These are phyloP conservation scores for Drosophila ambigua DNA, from an alignment of 1,140 invertebrate species.

Conservation along the genomic window DNA sequence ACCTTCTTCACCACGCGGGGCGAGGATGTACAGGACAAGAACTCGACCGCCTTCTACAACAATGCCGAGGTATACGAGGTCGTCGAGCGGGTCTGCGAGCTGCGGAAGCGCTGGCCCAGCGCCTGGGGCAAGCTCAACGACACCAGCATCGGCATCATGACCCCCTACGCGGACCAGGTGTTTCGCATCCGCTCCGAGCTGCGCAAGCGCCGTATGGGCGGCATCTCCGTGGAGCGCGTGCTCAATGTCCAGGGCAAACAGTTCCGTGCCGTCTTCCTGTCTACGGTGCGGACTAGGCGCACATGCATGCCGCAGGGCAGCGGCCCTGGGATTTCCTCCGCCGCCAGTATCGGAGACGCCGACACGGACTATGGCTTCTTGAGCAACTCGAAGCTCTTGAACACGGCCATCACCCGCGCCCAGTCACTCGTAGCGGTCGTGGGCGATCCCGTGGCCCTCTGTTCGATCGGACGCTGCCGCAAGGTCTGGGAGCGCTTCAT, in stretches of 20 bases:
- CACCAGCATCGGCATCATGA: constrained; percentile 92
- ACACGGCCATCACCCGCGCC: constrained; percentile 94
- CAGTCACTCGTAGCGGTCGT: constrained; percentile 94
- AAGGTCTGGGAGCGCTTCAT: constrained; percentile 94
- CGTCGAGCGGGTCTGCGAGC: constrained; percentile 88
- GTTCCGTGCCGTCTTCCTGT: constrained; percentile 93
- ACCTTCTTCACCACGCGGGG: constrained; percentile 93
- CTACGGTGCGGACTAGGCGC: constrained; percentile 91
- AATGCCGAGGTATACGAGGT: constrained; percentile 93
- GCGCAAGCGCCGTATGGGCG: constrained; percentile 89
- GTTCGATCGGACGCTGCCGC: constrained; percentile 92
- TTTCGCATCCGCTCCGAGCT: constrained; percentile 91
- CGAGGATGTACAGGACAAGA: constrained; percentile 90
- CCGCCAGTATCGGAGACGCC: constrained; percentile 84
- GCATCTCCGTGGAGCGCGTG: constrained; percentile 93
- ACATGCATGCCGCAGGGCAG: constrained; percentile 86
- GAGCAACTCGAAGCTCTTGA: constrained; percentile 93
- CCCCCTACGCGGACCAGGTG: constrained; percentile 93
- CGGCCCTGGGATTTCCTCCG: constrained; percentile 64
- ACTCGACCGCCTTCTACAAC: constrained; percentile 94
- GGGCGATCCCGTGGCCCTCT: constrained; percentile 93
- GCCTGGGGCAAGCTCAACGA: constrained; percentile 91
- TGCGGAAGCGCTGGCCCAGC: constrained; percentile 89
- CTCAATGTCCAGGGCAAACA: constrained; percentile 96
- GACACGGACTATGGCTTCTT: constrained; percentile 93